Evolutionary conservation across 2,797 vertebrate genomes (phyloP), one percentile per base, ranked within the genome.

Genomic region (Echeneis naucrates): DNA sequence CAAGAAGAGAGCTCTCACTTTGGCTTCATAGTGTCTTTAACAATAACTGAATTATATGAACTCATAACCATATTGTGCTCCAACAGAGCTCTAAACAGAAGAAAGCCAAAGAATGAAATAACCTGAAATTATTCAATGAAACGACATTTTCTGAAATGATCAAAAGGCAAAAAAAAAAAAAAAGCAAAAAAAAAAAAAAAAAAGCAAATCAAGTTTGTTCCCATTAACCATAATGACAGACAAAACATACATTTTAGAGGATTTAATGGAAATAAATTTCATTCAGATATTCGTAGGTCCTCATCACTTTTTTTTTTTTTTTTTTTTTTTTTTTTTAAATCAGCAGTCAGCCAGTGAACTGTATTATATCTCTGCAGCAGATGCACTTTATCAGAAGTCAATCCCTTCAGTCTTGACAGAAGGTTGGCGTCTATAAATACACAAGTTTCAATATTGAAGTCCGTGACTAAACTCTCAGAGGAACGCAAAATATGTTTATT

Each of bases 361-460:
- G 75, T 16, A 75, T 75, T 13, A 40, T 24, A 23, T 44, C 30
- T 73, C 21, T 0, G 27, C 37, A 11, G 12, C 13, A 56, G 9
- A 61, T 54, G 42, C 42, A n/a, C 53, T 81, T 86, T 85, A 78
- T 83, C 54, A 59, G 6, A 37, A 76, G 55, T 72, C 82, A 67
- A 89, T 86, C 66, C 60, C 55, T 70, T 77, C 51, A 74, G 82
- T 86, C 45, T 72, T 30, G 9, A 66, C 47, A 53, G 38, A 86
- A 80, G 60, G 53, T 78, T 68, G 73, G 13, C 0, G 0, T 72
- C 66, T 86, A 77, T 78, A 79, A 87, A 89, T 88, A 83, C 38
- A 59, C 52, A 32, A 12, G 2, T 38, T 67, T 82, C 62, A 69
- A 82, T 88, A 77, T 68, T 50, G 54, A 73, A 72, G 64, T 52